Base-by-base conservation (phyloP, 2,888 invertebrate species). In the Antheraea assamensis region DNA sequence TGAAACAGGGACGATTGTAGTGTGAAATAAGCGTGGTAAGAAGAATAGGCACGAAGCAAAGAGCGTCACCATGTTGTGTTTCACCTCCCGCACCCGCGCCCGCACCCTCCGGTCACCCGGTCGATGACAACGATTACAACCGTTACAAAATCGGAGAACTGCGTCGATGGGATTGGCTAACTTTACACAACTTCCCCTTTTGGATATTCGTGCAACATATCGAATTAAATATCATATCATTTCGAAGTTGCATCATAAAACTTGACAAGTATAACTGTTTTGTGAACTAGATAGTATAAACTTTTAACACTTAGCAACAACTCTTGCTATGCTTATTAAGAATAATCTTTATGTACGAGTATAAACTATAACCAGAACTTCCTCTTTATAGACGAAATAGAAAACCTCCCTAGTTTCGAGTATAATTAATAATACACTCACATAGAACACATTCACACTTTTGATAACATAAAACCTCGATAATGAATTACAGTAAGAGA, bases 131-230 rank as follows among this genome's bases (percentile, higher is more conserved):
- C 78, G 80, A 79, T 80, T 79, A 83, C 83, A 84, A 83, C 82
- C 85, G 85, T 92, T 92, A 89, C 91, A 91, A 92, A 92, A 92
- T 85, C 86, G 80, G 86, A 83, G 85, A 86, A 80, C 84, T 81
- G 86, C 83, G 85, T 83, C 82, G 82, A 79, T 82, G 84, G 82
- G 84, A 85, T 90, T 90, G 79, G 86, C 82, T 85, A 90, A 89
- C 85, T 87, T 91, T 90, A 88, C 87, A 89, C 88, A 91, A 90
- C 85, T 86, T 90, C 89, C 73, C 88, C 87, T 88, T 89, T 87
- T 86, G 83, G 87, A 86, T 86, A 87, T 87, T 89, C 85, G 83
- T 86, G 81, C 80, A 81, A 83, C 80, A 86, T 83, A 83, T 82
- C 79, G 78, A 73, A 75, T 81, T 72, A 31, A 72, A 52, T 73